phyloP scores from a whole-genome alignment of 2,113 vertebrate species.

The Butastur rufipennis region DNA sequence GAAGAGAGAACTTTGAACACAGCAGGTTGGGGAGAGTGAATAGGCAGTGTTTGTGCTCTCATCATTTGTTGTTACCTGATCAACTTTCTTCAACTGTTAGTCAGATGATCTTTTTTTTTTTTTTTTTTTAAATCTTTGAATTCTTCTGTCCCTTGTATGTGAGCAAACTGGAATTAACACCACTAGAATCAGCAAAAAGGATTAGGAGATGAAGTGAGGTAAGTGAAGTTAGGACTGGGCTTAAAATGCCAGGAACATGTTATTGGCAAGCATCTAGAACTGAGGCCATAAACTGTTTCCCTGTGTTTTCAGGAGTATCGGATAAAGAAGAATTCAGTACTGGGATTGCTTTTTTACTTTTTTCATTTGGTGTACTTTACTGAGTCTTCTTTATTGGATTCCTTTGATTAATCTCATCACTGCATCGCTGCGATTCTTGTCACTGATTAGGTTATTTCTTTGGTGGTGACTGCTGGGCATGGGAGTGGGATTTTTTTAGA shows the following conservation, averaged over 20 bases:
- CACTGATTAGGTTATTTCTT: neutral
- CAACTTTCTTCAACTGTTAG: neutral
- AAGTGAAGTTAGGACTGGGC: neutral
- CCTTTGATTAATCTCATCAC: neutral
- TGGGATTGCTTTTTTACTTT: neutral
- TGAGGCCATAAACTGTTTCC: neutral
- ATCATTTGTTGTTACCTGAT: neutral
- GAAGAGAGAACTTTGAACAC: neutral
- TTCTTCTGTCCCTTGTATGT: neutral
- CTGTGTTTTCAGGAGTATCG: neutral
- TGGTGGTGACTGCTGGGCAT: fast-evolving
- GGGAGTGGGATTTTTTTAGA: neutral
- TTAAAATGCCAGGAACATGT: neutral
- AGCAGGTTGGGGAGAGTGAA: neutral
- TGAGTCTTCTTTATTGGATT: neutral
- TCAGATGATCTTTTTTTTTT: neutral
- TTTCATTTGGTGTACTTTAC: neutral
- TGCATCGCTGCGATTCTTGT: neutral
- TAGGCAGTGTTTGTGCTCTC: neutral
- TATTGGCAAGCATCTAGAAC: neutral
- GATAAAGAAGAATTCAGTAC: neutral
- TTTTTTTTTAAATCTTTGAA: neutral
- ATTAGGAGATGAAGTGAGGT: neutral
- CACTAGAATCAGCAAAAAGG: neutral
- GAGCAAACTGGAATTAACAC: neutral